A percentile compares a stretch with the other conserved stretches of the same genome.
phyloP scores from a whole-genome alignment of 2,113 vertebrate species.

The Ibidorhyncha struthersii region DNA sequence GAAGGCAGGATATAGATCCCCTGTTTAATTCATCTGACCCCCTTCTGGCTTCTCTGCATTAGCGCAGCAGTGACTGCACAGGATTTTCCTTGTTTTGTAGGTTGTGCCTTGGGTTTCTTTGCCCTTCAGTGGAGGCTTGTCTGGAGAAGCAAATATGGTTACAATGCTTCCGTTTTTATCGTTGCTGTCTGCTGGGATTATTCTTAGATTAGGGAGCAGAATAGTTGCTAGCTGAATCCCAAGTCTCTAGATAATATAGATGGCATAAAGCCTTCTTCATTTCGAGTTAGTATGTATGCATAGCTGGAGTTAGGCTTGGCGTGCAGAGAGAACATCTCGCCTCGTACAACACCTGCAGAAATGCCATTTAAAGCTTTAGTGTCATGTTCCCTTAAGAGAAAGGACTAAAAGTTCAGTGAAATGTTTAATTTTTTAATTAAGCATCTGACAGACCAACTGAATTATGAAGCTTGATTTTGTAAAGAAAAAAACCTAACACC shows the following conservation, averaged over 20 bases:
- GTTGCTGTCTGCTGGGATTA: not conserved
- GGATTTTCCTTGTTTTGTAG: not conserved
- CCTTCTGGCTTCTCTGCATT: not conserved
- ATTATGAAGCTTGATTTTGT: not conserved
- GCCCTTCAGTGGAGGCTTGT: not conserved
- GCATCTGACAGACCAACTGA: not conserved
- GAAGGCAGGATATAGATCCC: not conserved
- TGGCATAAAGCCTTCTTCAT: not conserved
- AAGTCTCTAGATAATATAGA: not conserved
- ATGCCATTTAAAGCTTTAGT: not conserved
- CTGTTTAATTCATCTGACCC: not conserved
- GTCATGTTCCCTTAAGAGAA: not conserved
- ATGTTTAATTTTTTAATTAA: not conserved
- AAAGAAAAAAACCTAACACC: fast-evolving
- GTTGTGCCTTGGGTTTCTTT: not conserved
- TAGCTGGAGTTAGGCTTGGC: not conserved
- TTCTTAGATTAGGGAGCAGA: not conserved
- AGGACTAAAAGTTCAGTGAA: not conserved
- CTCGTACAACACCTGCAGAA: not conserved
- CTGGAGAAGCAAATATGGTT: not conserved
- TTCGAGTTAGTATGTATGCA: not conserved
- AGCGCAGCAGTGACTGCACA: not conserved
- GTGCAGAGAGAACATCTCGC: not conserved
- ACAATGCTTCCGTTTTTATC: not conserved
- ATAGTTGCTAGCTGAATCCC: not conserved